Conservation (phyloP, 2,797 vertebrate genomes). For the Catamblyrhynchus diadema region DNA sequence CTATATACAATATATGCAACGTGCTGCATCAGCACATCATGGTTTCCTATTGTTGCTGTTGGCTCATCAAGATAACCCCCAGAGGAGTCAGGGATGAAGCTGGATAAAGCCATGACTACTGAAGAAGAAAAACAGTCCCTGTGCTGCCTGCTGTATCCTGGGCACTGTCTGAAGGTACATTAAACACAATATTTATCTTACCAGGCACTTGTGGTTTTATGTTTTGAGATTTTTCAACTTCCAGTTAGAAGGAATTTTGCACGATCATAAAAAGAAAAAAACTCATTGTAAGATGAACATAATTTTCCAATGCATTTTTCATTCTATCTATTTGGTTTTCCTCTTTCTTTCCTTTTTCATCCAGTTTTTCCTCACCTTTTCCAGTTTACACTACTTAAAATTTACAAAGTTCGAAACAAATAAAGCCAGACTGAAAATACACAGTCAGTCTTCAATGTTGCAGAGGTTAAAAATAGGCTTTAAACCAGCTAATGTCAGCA, state of each 20-base stretch:
- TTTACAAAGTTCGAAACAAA: slow-evolving; percentile 49
- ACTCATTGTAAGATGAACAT: neutral
- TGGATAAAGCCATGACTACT: neutral
- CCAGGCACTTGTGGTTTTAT: neutral
- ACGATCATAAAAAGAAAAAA: neutral
- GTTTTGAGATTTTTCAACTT: slow-evolving; percentile 2
- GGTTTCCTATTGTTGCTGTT: neutral
- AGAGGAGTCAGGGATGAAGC: neutral
- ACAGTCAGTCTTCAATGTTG: slow-evolving; percentile 2
- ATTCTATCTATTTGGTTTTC: neutral
- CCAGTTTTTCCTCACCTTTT: neutral
- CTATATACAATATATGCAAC: rapidly evolving
- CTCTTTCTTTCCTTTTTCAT: neutral
- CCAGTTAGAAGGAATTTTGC: neutral
- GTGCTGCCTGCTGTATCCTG: neutral
- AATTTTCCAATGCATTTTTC: neutral
- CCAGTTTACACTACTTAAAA: slow-evolving; percentile 11
- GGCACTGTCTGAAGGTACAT: neutral
- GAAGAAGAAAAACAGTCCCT: neutral
- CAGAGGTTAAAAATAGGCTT: slow-evolving; percentile 73
- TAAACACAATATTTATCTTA: slow-evolving; percentile 13
- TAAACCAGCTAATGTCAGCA: slow-evolving; percentile 67
- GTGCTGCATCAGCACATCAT: neutral
- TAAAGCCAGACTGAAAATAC: slow-evolving; percentile 49
- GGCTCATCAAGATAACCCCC: neutral